These are phyloP conservation scores for Antedon mediterranea DNA, from an alignment of 53 echinoderm and acorn worm genomes.

Conservation along the genomic window DNA sequence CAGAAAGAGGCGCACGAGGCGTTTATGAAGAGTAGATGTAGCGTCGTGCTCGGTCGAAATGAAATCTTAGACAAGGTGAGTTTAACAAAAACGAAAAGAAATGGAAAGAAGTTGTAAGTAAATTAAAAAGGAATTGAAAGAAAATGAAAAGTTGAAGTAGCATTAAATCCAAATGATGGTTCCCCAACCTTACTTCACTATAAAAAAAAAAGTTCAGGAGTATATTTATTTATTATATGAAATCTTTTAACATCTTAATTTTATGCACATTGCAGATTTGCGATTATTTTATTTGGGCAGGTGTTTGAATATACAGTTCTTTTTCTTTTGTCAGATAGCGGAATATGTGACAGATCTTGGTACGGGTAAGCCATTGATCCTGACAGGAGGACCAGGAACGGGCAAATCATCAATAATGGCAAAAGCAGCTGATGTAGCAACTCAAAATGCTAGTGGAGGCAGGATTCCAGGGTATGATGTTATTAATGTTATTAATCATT, in stretches of 20 bases:
- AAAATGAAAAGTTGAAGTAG: no score
- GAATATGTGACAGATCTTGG: slow-evolving; percentile 40
- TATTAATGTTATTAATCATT: no score
- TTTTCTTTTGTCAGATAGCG: slow-evolving; percentile 39
- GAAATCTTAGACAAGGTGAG: slow-evolving; percentile 68
- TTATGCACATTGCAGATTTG: no score
- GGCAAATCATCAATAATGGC: slow-evolving; percentile 93
- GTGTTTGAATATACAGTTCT: neutral
- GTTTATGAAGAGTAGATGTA: slow-evolving; percentile 81
- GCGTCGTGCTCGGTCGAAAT: slow-evolving; percentile 56
- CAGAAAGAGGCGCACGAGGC: slow-evolving; percentile 73
- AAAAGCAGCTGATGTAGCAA: slow-evolving; percentile 59
- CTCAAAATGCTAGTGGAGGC: slow-evolving; percentile 20
- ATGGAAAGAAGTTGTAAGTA: no score
- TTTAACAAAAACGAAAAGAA: no score
- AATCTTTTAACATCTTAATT: no score
- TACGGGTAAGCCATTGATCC: slow-evolving; percentile 25
- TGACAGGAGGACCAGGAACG: slow-evolving; percentile 76
- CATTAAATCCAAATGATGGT: no score
- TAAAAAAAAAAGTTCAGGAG: neutral
- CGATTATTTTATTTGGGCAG: no score
- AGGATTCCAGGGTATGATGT: slow-evolving; percentile 60
- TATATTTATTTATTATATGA: no score
- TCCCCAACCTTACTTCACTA: no score
- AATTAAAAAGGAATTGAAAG: no score